Base-by-base conservation (phyloP, 2,888 invertebrate genomes). In the Coelopa pilipes region DNA sequence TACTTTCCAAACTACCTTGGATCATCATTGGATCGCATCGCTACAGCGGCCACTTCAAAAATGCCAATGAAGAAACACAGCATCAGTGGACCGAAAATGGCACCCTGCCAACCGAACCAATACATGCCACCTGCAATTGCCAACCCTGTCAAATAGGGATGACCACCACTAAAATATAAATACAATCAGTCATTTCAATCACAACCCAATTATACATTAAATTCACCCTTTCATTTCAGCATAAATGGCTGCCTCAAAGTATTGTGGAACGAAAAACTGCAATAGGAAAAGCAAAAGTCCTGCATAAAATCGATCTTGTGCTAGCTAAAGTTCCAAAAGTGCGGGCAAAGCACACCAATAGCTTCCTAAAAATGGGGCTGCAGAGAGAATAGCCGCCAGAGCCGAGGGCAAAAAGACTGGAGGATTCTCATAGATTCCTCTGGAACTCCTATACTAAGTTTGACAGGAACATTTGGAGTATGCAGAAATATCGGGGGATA, bases 71-170 rank as follows among this genome's bases (percentile, higher is more conserved):
- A 92, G 82, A 95, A 95, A 87, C 99, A 99, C 0, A 99, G 90
- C 68, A 99, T 90, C 47, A 99, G 90, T 0, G 99, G 99, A 0
- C 99, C 99, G 75, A 99, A 93, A 79, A 99, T 96, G 1, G 98
- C 98, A 0, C 99, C 99, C 88, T 98, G 96, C 73, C 97, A 93
- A 0, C 99, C 99, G 79, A 98, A 89, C 90, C 97, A 99, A 88
- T 98, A 97, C 84, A 99, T 96, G 65, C 99, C 99, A 13, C 99
- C 99, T 19, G 98, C 98, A 83, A 99, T 97, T 1, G 99, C 96
- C 72, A 99, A 89, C 50, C 98, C 99, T 11, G 98, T 98, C 76
- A 99, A 91, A 89, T 98, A 99, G 0, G 98, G 98, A 89, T 98
- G 98, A 1, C 97, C 96, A 24, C 95, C 94, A 73, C 96, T 96